Evolutionary conservation across 2,888 invertebrate genomes (phyloP), one percentile per base, ranked within the genome.

Genomic region (Polymixis flavicincta): DNA sequence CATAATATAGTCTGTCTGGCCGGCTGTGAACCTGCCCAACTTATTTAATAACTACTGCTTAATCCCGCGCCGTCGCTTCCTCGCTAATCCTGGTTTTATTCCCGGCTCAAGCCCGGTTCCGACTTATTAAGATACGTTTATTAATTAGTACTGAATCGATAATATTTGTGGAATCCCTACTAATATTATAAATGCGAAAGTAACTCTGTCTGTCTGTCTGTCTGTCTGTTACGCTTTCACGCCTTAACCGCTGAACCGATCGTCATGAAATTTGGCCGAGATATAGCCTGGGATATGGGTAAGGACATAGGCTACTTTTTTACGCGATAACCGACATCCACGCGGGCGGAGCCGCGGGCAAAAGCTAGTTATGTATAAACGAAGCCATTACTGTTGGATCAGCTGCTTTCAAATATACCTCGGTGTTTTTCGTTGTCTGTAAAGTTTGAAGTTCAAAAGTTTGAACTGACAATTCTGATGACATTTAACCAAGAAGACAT

Each of bases 41-140:
- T 90, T 90, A 91, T 91, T 91, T 90, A 90, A 91, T 90, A 90
- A 89, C 90, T 83, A 87, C 85, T 85, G 81, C 85, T 87, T 90
- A 89, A 89, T 89, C 86, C 80, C 75, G 60, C 82, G 71, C 85
- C 83, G 76, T 74, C 80, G 78, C 76, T 83, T 82, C 76, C 82
- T 63, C 65, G 25, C 71, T 85, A 86, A 85, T 83, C 87, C 68
- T n/a, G 83, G 83, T 86, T 80, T 86, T 78, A 85, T 84, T 84
- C 78, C 61, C 45, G 45, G 25, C 63, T 79, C 74, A 59, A 61
- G 77, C 42, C 66, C 61, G 17, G 68, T 67, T 67, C 55, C 71
- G 71, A 77, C 71, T 80, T 57, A 67, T 61, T 72, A 68, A 84
- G 77, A 84, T 75, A 80, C 72, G 74, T 80, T 84, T 78, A 82